These are phyloP conservation scores for Podargus strigoides DNA, from an alignment of 2,797 vertebrate species.

Conservation along the genomic window DNA sequence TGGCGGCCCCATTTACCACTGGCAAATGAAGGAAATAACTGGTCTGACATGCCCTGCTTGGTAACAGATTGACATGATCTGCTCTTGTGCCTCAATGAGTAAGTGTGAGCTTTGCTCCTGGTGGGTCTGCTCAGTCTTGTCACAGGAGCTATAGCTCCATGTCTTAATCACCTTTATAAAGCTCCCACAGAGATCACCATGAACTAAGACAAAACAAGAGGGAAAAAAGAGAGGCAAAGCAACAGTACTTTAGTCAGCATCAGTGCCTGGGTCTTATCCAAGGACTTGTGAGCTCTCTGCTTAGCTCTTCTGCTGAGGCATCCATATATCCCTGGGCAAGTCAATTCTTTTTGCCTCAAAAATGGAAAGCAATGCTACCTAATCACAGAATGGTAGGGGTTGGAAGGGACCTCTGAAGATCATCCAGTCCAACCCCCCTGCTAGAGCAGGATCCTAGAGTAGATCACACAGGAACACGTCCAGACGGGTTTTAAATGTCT, in stretches of 20 bases:
- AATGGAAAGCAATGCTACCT: neutral
- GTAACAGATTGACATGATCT: neutral
- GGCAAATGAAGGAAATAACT: neutral
- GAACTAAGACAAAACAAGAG: neutral
- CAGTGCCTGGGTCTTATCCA: neutral
- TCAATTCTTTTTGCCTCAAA: neutral
- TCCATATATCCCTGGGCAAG: accelerated
- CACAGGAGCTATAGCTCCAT: neutral
- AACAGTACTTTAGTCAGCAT: no score
- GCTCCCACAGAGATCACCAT: neutral
- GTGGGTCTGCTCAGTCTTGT: neutral
- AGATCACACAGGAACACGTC: no score
- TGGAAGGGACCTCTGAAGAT: no score
- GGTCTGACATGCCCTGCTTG: neutral
- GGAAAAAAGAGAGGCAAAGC: neutral
- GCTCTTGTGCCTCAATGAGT: neutral
- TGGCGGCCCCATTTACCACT: neutral
- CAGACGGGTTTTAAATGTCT: no score
- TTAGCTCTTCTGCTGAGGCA: neutral
- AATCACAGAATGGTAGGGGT: no score
- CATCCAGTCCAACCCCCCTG: no score
- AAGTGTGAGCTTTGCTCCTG: neutral
- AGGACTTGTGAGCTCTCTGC: neutral
- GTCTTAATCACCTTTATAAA: neutral
- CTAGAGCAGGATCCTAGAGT: no score